A percentile compares a stretch with the other conserved stretches of the same genome.
Evolutionary conservation across 1,140 invertebrate genomes (phyloP).

Genomic region (Aphis gossypii): DNA sequence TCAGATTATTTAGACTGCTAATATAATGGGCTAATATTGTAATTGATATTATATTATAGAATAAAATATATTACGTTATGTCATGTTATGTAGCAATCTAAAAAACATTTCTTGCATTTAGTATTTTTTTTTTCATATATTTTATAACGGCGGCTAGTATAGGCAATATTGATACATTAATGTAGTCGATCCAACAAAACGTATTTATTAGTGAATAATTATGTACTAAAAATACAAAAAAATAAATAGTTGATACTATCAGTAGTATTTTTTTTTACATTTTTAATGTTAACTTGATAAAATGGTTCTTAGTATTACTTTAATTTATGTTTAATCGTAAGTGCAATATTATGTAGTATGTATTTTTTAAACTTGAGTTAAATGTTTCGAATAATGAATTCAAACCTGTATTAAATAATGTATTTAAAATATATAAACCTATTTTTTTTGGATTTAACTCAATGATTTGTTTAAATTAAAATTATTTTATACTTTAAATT

Average conservation of each 20-base stretch:
- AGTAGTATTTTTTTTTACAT: background rate
- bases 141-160: conserved; percentile 27
- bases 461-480: background rate
- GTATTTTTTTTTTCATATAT: background rate
- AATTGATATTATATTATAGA: background rate
- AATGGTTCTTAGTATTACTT: background rate
- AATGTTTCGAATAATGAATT: background rate
- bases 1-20: background rate
- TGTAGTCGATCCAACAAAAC: conserved; percentile 12
- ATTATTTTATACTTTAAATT: background rate
- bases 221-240: background rate
- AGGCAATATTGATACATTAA: conserved; percentile 45
- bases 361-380: background rate
- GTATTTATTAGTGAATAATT: conserved; percentile 31
- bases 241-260: background rate
- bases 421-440: background rate
- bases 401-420: background rate
- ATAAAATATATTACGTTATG: background rate
- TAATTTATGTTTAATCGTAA: background rate
- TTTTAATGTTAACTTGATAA: background rate
- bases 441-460: background rate
- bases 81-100: background rate
- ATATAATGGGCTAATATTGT: background rate
- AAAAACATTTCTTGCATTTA: background rate
- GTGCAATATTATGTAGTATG: background rate